Conservation (phyloP, 2,113 vertebrate species). For the Ailuropoda melanoleuca region DNA sequence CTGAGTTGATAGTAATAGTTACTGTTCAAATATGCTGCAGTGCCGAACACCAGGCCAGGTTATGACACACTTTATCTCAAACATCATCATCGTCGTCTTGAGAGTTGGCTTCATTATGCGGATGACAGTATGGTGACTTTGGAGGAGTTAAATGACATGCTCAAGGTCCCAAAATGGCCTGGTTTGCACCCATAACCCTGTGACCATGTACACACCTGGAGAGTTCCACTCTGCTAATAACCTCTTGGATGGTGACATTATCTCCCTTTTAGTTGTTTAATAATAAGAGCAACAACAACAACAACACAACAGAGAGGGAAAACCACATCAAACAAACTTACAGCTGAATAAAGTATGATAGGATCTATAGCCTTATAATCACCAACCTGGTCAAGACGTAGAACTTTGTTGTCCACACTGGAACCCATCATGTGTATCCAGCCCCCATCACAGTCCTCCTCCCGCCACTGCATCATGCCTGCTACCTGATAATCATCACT, state of each 20-base stretch:
- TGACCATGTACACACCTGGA: background rate
- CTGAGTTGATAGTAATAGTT: background rate
- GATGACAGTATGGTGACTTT: background rate
- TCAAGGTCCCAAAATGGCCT: background rate
- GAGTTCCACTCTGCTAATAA: background rate
- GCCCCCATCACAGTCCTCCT: background rate
- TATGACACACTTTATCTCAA: background rate
- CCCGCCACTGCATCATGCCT: background rate
- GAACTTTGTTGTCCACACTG: too few species aligned
- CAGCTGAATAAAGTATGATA: background rate
- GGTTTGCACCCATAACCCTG: background rate
- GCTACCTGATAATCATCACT: background rate
- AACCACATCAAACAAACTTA: background rate
- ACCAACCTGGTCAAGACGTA: background rate
- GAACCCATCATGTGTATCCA: accelerated
- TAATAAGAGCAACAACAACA: background rate
- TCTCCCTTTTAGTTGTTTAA: background rate
- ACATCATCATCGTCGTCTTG: background rate
- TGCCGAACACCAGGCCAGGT: background rate
- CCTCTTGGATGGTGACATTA: background rate
- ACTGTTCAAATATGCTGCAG: background rate
- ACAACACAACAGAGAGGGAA: background rate
- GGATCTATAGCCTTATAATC: background rate
- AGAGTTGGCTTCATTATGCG: background rate
- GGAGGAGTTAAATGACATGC: background rate